Conservation (phyloP, 23 tunicate species). For the Corella eumyota region DNA sequence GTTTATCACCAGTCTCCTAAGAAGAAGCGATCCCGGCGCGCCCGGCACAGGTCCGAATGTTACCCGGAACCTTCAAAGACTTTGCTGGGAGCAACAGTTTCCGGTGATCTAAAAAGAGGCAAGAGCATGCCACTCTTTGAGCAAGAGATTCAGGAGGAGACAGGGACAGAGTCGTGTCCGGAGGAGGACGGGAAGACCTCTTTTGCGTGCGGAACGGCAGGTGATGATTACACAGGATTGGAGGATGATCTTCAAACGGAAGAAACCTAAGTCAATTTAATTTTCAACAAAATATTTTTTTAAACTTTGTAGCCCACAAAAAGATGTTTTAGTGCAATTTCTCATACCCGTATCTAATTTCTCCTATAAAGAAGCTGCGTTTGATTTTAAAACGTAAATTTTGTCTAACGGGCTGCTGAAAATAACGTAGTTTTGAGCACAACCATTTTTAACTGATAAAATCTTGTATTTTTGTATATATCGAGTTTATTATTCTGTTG, state of each 20-base stretch:
- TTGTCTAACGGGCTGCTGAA: no score
- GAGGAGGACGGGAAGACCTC: conserved; percentile 3
- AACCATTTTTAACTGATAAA: no score
- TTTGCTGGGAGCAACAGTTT: background rate
- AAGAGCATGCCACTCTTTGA: conserved; percentile 36
- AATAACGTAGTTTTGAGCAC: no score
- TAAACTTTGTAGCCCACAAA: no score
- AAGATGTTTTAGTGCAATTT: no score
- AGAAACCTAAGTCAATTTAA: no score
- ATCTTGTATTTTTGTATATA: no score
- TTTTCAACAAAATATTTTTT: no score
- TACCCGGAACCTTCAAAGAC: background rate
- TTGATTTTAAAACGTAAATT: no score
- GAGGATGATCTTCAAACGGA: conserved; percentile 34
- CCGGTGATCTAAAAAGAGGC: conserved; percentile 14
- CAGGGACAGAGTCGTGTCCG: background rate
- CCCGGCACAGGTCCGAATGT: conserved; percentile 39
- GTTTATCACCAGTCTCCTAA: conserved; percentile 17
- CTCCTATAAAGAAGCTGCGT: no score
- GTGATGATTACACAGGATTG: conserved; percentile 49
- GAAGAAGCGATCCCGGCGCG: conserved; percentile 9
- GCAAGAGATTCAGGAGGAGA: conserved; percentile 18
- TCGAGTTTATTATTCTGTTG: no score
- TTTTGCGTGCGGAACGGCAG: conserved; percentile 36
- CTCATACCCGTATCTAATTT: no score